Evolutionary conservation across 2,113 vertebrate species (phyloP).

Genomic region (Rhinoptilus africanus): DNA sequence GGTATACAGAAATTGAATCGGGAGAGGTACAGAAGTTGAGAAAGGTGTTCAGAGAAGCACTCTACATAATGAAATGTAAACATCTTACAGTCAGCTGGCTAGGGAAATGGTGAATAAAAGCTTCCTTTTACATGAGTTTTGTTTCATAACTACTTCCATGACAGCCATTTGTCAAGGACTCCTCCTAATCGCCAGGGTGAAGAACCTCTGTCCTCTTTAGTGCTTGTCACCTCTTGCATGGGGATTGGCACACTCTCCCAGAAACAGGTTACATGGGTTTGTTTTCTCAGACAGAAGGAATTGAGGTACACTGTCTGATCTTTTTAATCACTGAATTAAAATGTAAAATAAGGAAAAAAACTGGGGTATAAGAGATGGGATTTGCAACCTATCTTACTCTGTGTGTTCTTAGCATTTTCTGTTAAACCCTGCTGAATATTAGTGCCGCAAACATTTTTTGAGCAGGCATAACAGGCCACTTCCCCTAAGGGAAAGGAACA

Average conservation of each 20-base stretch:
- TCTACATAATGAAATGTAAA: not conserved
- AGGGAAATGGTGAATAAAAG: not conserved
- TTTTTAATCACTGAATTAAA: not conserved
- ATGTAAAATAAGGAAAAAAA: not conserved
- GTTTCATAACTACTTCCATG: not conserved
- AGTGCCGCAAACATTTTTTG: not conserved
- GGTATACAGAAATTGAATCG: accelerated
- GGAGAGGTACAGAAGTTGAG: not conserved
- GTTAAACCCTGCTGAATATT: not conserved
- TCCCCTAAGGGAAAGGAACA: not conserved
- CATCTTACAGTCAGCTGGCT: accelerated
- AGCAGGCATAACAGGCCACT: not conserved
- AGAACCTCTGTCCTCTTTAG: not conserved
- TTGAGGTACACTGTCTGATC: not conserved
- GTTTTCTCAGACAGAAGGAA: not conserved
- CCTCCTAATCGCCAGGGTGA: not conserved
- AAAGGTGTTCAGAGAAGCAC: not conserved
- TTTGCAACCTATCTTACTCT: not conserved
- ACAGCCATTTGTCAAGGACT: not conserved
- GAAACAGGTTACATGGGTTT: not conserved
- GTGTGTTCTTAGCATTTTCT: not conserved
- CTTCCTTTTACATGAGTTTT: accelerated
- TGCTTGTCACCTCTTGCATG: accelerated
- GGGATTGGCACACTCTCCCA: not conserved
- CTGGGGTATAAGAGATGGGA: accelerated